Evolutionary conservation across 2,888 invertebrate species (phyloP), one percentile per base, ranked within the genome.

Genomic region (Fabriciana adippe): DNA sequence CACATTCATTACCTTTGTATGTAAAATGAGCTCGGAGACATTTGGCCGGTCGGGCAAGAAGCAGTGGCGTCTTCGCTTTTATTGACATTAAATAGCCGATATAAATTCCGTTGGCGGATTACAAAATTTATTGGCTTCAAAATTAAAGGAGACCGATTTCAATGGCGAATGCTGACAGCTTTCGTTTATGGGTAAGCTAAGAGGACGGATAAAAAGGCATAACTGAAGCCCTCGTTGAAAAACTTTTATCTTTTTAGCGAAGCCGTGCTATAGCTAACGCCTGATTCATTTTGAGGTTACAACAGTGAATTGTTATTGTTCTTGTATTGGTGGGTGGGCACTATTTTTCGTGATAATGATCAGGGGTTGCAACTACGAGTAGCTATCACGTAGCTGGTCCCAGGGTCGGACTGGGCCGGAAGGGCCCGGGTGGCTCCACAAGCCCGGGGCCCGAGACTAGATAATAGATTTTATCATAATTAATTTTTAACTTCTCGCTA

Each of bases 91-190:
- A 91, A 90, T 89, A 86, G 89, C 77, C 87, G 89, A 90, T 90
- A 90, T 90, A 90, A 89, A 91, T 90, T 89, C 89, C 81, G 80
- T 82, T 89, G 91, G 90, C 90, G 88, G 89, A 90, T 92, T 90
- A 89, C 90, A 81, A 90, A 89, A 90, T 92, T 91, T 90, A 92
- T 90, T 90, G 87, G 86, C 82, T 85, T 92, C 86, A 88, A 90
- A 92, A 91, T 90, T 91, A 90, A 92, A 91, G 81, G 89, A 87
- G 88, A 86, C 91, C 91, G 91, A 90, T 89, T 90, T 91, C 90
- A 91, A 91, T 90, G 88, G 90, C 79, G 82, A 83, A 81, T 77
- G 81, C 78, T 89, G 90, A 90, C 90, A 87, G 84, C 79, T 80
- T 85, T 84, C 88, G 82, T 84, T 85, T 89, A 87, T 85, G 85